phyloP scores from a whole-genome alignment of 1,140 invertebrate species.

The Drosophila repletoides region DNA sequence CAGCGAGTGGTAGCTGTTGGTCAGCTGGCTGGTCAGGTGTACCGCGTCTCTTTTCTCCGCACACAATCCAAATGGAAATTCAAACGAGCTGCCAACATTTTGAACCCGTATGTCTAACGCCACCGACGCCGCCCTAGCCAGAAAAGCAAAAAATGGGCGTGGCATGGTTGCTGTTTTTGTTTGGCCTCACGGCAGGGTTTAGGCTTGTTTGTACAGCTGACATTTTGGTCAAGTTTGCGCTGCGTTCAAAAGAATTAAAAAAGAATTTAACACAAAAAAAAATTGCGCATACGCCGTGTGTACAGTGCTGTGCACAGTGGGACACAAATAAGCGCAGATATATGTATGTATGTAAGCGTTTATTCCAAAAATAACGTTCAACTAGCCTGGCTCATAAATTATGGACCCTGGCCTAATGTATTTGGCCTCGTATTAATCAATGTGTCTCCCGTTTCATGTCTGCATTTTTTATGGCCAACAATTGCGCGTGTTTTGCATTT shows the following conservation, averaged over 20 bases:
- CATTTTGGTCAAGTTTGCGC: conserved; percentile 64
- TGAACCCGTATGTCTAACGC: conserved; percentile 59
- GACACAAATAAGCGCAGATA: conserved; percentile 12
- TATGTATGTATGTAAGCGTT: conserved; percentile 18
- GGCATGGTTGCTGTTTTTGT: conserved; percentile 11
- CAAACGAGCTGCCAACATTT: conserved; percentile 59
- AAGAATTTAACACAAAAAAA: conserved; percentile 5
- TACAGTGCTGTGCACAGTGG: too few relatives aligned
- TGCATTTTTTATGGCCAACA: conserved; percentile 38
- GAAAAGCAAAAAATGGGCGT: conserved; percentile 19
- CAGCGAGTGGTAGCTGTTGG: too few relatives aligned
- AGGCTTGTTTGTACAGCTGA: conserved; percentile 65
- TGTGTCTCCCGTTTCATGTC: conserved; percentile 49
- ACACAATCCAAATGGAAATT: conserved; percentile 67
- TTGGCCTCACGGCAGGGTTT: conserved; percentile 29
- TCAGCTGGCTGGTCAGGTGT: conserved; percentile 41
- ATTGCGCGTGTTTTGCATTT: conserved; percentile 21
- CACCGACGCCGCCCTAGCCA: too few relatives aligned
- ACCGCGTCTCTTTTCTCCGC: not conserved
- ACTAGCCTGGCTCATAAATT: conserved; percentile 59
- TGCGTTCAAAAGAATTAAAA: conserved; percentile 18
- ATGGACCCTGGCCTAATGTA: conserved; percentile 66
- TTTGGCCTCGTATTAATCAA: conserved; percentile 78
- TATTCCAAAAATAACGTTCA: conserved; percentile 47
- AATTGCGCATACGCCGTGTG: conserved; percentile 46